Conservation (phyloP, 2,888 invertebrate genomes). For the Luperina nickerlii region DNA sequence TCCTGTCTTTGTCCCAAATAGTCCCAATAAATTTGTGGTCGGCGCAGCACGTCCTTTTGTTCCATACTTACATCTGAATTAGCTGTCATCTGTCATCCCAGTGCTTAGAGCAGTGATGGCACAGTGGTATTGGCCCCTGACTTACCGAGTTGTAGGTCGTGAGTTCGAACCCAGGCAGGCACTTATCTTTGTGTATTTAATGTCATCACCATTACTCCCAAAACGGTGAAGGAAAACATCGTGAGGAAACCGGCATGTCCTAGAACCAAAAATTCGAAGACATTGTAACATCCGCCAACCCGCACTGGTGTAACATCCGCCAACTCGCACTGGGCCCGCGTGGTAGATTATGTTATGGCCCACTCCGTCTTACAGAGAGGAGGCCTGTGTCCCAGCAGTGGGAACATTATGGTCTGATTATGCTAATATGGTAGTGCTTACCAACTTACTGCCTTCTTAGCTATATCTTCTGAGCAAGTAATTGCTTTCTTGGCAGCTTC, state of each 20-base stretch:
- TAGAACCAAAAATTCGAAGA: not conserved
- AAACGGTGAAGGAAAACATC: not conserved
- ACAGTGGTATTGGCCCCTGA: too few species aligned
- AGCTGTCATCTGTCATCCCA: too few species aligned
- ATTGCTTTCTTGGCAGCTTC: not conserved
- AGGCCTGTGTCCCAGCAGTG: not conserved
- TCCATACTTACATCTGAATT: not conserved
- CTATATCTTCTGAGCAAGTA: not conserved
- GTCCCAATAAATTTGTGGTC: not conserved
- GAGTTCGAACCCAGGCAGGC: too few species aligned
- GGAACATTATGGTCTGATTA: not conserved
- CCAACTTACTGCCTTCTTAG: not conserved
- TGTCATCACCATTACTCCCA: too few species aligned
- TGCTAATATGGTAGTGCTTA: not conserved
- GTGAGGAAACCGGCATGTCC: not conserved
- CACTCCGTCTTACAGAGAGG: not conserved
- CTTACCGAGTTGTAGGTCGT: too few species aligned
- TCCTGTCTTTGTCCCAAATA: not conserved
- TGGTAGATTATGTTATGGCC: not conserved
- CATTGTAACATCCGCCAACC: not conserved
- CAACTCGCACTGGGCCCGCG: not conserved
- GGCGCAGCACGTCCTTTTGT: too few species aligned
- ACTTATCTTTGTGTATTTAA: too few species aligned
- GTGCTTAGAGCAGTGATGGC: not conserved
- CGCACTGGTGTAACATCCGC: not conserved